A percentile compares a stretch with the other conserved stretches of the same genome.
Evolutionary conservation across 2,113 vertebrate genomes (phyloP).

Genomic region (Rhinopomastus cyanomelas): DNA sequence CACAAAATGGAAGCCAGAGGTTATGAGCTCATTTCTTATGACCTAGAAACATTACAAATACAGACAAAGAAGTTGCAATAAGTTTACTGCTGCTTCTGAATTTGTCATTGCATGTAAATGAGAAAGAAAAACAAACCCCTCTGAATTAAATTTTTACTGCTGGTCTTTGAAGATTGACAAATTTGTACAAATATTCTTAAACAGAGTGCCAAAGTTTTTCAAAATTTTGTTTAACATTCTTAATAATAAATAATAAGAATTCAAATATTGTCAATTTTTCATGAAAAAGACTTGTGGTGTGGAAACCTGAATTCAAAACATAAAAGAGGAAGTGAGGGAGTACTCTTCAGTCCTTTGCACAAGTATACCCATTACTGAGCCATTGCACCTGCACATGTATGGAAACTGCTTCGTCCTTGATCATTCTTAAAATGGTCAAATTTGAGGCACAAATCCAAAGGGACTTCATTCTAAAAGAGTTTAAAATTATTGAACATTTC

Average conservation of each 20-base stretch:
- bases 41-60: conserved; percentile 25
- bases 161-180: neutral
- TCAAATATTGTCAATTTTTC: neutral
- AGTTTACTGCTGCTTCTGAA: conserved; percentile 8
- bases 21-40: conserved; percentile 46
- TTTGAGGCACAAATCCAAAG: neutral
- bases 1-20: conserved; percentile 65
- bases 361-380: neutral
- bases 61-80: neutral
- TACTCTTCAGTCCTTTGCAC: neutral
- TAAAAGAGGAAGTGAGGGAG: neutral
- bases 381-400: neutral
- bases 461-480: neutral
- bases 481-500: neutral
- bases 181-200: neutral
- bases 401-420: neutral
- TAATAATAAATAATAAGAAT: neutral
- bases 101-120: neutral
- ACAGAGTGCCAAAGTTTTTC: neutral
- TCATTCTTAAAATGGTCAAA: neutral
- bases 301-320: neutral
- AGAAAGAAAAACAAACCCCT: neutral
- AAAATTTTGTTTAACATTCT: neutral
- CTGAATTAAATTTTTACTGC: neutral
- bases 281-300: neutral